Percentiles rank a stretch among this genome's conserved stretches.
Evolutionary conservation across 1,140 invertebrate genomes (phyloP).

Genomic region (Stegodyphus dumicola): DNA sequence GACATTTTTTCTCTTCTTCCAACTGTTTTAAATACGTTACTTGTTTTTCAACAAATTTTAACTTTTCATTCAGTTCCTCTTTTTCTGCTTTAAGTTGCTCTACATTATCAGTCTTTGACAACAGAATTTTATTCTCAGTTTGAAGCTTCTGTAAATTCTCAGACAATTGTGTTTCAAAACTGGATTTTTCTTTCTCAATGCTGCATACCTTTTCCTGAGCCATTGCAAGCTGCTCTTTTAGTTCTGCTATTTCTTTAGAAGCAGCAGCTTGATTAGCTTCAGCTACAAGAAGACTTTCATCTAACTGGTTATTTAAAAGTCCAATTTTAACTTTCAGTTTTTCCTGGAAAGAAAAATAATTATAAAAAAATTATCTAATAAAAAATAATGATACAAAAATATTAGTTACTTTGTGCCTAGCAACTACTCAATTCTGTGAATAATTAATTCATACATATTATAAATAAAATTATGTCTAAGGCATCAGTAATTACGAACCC

Average conservation of each 20-base stretch:
- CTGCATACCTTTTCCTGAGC: slow-evolving; percentile 42
- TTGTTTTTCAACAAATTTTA: slow-evolving; percentile 66
- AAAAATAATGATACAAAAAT: not conserved
- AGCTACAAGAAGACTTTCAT: slow-evolving; percentile 65
- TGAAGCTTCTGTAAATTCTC: slow-evolving; percentile 61
- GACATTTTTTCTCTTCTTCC: slow-evolving; percentile 52
- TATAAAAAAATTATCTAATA: not conserved
- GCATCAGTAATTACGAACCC: too few species aligned
- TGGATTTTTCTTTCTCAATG: slow-evolving; percentile 4
- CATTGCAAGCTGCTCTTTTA: slow-evolving; percentile 58
- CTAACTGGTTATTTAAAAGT: slow-evolving; percentile 65
- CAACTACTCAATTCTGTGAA: too few species aligned
- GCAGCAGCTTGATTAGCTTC: slow-evolving; percentile 68
- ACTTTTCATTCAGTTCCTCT: slow-evolving; percentile 63
- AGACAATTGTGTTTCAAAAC: slow-evolving; percentile 29
- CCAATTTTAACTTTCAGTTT: slow-evolving; percentile 20
- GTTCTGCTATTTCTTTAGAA: slow-evolving; percentile 68
- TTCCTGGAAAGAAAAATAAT: slow-evolving; percentile 15
- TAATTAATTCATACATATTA: too few species aligned
- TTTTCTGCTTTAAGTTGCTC: slow-evolving; percentile 74
- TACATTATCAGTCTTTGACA: slow-evolving; percentile 61
- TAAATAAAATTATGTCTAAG: too few species aligned
- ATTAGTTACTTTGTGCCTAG: too few species aligned
- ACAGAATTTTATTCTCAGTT: slow-evolving; percentile 64
- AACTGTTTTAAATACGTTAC: slow-evolving; percentile 60